Conservation (phyloP, 2,797 vertebrate species). For the Spinus olivaceus region DNA sequence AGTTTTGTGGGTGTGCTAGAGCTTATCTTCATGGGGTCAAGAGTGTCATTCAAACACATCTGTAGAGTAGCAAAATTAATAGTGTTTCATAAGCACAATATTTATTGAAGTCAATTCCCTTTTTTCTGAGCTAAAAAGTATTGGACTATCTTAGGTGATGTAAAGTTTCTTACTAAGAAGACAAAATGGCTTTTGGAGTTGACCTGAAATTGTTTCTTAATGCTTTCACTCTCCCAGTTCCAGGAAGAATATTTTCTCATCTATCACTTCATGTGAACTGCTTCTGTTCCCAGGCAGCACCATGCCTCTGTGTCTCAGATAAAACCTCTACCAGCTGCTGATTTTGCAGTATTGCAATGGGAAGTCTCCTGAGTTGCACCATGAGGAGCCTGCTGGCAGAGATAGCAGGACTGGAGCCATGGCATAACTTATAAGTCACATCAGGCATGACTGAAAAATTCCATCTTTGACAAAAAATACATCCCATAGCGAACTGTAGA, state of each 20-base stretch:
- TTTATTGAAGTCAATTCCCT: not conserved
- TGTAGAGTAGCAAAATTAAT: not conserved
- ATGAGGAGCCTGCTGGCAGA: not conserved
- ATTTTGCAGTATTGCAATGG: not conserved
- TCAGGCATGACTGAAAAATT: not conserved
- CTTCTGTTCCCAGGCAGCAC: not conserved
- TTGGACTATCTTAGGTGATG: not conserved
- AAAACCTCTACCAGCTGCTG: fast-evolving
- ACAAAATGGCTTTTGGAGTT: not conserved
- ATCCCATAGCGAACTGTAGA: not conserved
- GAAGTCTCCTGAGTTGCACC: not conserved
- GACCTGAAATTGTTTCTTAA: not conserved
- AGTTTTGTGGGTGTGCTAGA: not conserved
- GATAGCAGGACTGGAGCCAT: not conserved
- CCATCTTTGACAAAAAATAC: not conserved
- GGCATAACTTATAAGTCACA: not conserved
- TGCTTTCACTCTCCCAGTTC: not conserved
- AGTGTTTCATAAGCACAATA: not conserved
- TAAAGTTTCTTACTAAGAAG: not conserved
- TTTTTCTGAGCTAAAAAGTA: not conserved
- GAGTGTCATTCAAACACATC: not conserved
- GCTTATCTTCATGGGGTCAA: not conserved
- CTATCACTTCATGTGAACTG: not conserved
- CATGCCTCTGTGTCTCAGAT: not conserved
- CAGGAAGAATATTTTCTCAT: not conserved